Evolutionary conservation across 1,140 invertebrate genomes (phyloP).

Genomic region (Caenorhabditis elegans): DNA sequence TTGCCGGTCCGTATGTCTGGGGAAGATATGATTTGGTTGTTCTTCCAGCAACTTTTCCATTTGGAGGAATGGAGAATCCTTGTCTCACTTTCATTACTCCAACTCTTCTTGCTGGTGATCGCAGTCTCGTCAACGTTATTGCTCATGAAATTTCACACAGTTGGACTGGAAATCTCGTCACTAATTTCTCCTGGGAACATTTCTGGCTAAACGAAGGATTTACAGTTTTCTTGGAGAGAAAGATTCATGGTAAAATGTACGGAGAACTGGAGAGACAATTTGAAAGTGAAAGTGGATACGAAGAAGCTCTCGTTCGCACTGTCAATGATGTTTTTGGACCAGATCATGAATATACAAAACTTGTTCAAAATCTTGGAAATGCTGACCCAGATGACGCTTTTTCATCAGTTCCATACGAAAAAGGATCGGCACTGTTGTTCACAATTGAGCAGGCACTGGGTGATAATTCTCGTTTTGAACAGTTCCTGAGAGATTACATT

Average conservation of each 20-base stretch:
- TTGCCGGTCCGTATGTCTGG: slow-evolving; percentile 70
- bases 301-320: slow-evolving; percentile 67
- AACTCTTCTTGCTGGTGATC: slow-evolving; percentile 71
- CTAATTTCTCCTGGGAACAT: slow-evolving; percentile 87
- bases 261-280: slow-evolving; percentile 69
- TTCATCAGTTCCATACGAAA: slow-evolving; percentile 85
- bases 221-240: slow-evolving; percentile 86
- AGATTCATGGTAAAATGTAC: slow-evolving; percentile 76
- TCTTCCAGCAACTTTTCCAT: slow-evolving; percentile 41
- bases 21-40: slow-evolving; percentile 53
- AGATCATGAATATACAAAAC: slow-evolving; percentile 73
- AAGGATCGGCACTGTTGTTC: slow-evolving; percentile 83
- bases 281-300: slow-evolving; percentile 73
- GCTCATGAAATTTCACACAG: slow-evolving; percentile 93
- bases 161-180: slow-evolving; percentile 93
- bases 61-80: slow-evolving; percentile 91
- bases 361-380: slow-evolving; percentile 78
- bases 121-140: slow-evolving; percentile 82
- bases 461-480: slow-evolving; percentile 80
- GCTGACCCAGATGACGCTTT: slow-evolving; percentile 89
- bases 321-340: slow-evolving; percentile 69
- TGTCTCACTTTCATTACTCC: slow-evolving; percentile 92
- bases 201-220: slow-evolving; percentile 98
- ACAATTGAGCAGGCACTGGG: slow-evolving; percentile 82
- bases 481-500: slow-evolving; percentile 81